Evolutionary conservation across 2,888 invertebrate species (phyloP).

Genomic region (Tinea trinotella): DNA sequence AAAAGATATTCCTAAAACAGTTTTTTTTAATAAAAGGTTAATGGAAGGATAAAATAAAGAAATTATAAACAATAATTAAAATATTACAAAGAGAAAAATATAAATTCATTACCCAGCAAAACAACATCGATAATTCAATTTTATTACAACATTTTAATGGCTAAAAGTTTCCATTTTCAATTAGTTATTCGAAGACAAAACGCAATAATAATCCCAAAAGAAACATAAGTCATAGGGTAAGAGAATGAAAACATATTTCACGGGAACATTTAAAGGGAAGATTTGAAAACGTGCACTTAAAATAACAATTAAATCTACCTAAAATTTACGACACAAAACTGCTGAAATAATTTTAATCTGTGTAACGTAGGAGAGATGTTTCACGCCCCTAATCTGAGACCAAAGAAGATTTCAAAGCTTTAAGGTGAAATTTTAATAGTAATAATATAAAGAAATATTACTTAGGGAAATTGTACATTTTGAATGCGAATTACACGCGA

Average conservation of each 20-base stretch:
- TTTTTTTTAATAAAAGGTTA: no score
- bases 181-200: constrained; percentile 11
- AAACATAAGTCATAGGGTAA: constrained; percentile 63
- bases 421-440: constrained; percentile 67
- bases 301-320: constrained; percentile 70
- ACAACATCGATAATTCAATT: constrained; percentile 3
- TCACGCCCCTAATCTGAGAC: background rate
- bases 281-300: constrained; percentile 69
- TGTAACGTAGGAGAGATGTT: constrained; percentile 30
- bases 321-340: constrained; percentile 70
- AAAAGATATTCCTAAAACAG: no score
- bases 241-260: constrained; percentile 70
- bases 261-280: constrained; percentile 42
- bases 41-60: no score
- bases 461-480: constrained; percentile 58
- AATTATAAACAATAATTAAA: no score
- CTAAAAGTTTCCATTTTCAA: constrained; percentile 9
- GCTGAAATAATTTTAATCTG: constrained; percentile 65
- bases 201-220: constrained; percentile 11
- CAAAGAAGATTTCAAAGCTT: constrained; percentile 39
- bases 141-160: constrained; percentile 4
- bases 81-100: no score
- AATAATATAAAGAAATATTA: constrained; percentile 61
- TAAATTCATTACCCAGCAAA: no score
- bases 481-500: background rate